phyloP scores from a whole-genome alignment of 2,888 invertebrate genomes.

The Tetramorium bicarinatum region DNA sequence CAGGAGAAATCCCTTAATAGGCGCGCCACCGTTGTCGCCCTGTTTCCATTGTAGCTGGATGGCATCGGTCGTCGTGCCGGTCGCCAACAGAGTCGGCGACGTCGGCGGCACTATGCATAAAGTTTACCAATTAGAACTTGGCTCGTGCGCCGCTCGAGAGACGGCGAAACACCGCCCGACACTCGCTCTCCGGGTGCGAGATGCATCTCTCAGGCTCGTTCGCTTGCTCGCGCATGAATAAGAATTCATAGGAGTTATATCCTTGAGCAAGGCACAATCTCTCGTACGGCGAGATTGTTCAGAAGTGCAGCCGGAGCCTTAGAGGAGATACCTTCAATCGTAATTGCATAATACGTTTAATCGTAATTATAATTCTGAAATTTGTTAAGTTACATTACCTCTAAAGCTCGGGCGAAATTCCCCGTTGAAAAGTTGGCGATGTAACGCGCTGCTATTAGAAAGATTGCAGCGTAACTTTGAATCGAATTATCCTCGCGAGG shows the following conservation, averaged over 20 bases:
- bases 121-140: slow-evolving; percentile 82
- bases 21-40: slow-evolving; percentile 88
- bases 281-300: not conserved
- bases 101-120: slow-evolving; percentile 88
- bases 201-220: not conserved
- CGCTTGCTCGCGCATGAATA: slow-evolving; percentile 16
- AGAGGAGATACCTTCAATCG: not conserved
- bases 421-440: not conserved
- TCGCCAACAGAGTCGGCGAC: slow-evolving; percentile 87
- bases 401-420: not conserved
- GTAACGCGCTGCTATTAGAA: not conserved
- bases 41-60: slow-evolving; percentile 88
- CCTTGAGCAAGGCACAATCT: not conserved
- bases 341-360: slow-evolving; percentile 2
- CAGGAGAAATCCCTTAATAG: slow-evolving; percentile 87
- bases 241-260: slow-evolving; percentile 48
- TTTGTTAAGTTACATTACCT: not conserved
- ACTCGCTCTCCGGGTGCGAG: not conserved
- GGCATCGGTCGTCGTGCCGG: slow-evolving; percentile 87
- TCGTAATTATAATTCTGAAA: slow-evolving; percentile 12
- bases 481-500: not conserved
- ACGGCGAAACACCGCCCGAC: slow-evolving; percentile 33
- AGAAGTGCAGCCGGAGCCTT: not conserved
- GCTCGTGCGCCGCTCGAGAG: slow-evolving; percentile 38
- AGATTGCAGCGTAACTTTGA: slow-evolving; percentile 4